Percentiles rank a stretch among this genome's conserved stretches.
Evolutionary conservation across 2,113 vertebrate genomes (phyloP).

Genomic region (Mesoclemmys tuberculata): DNA sequence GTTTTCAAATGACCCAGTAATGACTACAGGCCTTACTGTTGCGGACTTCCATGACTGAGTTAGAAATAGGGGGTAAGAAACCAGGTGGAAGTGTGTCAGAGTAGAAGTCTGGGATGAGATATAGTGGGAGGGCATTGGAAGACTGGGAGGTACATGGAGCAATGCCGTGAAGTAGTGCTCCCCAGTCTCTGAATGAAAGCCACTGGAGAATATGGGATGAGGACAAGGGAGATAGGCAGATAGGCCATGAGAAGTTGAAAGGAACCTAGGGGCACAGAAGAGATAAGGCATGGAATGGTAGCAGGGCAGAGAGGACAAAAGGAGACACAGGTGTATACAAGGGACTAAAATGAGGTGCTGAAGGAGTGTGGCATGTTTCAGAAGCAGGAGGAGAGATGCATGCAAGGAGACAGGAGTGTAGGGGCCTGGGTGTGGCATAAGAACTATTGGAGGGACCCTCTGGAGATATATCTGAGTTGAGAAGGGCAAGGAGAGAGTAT

Average conservation of each 20-base stretch:
- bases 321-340: not conserved
- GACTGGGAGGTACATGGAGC: not conserved
- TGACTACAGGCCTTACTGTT: not conserved
- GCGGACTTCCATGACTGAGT: not conserved
- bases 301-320: not conserved
- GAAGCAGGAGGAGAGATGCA: not conserved
- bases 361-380: not conserved
- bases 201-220: not conserved
- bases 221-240: not conserved
- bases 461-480: not conserved
- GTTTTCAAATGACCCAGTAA: not conserved
- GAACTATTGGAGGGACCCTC: not conserved
- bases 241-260: not conserved
- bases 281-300: not conserved
- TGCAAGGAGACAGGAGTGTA: not conserved
- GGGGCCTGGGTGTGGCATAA: not conserved
- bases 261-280: not conserved
- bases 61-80: slow-evolving; percentile 13
- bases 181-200: not conserved
- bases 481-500: not conserved
- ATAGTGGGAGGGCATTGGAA: not conserved
- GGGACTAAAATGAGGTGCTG: not conserved
- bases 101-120: not conserved
- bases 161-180: not conserved
- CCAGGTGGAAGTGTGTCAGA: not conserved